These are phyloP conservation scores for Ectropis crepuscularia DNA, from an alignment of 2,888 invertebrate species.

Conservation along the genomic window DNA sequence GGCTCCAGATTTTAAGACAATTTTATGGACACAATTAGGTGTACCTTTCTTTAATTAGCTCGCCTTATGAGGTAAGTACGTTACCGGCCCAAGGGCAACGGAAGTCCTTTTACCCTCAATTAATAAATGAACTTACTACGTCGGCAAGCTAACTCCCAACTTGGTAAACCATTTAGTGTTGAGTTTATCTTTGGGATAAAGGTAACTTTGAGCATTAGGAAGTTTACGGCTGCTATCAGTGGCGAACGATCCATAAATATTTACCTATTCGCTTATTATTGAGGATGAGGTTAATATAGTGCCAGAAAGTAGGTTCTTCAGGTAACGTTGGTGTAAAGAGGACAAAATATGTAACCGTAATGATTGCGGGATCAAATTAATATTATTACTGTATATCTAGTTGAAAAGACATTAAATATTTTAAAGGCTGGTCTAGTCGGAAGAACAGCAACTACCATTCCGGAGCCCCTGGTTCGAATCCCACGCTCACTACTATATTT, in stretches of 20 bases:
- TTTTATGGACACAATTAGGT: slow-evolving; percentile 29
- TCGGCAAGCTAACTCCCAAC: slow-evolving; percentile 40
- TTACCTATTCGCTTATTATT: slow-evolving; percentile 34
- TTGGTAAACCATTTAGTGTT: slow-evolving; percentile 50
- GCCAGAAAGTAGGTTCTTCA: slow-evolving; percentile 8
- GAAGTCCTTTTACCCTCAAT: slow-evolving; percentile 48
- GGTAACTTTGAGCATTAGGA: slow-evolving; percentile 44
- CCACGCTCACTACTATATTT: no score
- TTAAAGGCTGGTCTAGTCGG: no score
- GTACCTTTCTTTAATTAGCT: slow-evolving; percentile 31
- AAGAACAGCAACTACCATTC: no score
- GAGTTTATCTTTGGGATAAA: slow-evolving; percentile 50
- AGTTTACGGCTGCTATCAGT: slow-evolving; percentile 33
- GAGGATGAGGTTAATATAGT: slow-evolving; percentile 23
- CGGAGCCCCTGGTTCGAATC: no score
- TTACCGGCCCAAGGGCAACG: slow-evolving; percentile 38
- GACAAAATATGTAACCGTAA: not conserved
- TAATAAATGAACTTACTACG: slow-evolving; percentile 51
- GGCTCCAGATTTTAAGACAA: slow-evolving; percentile 26
- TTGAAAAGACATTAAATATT: no score
- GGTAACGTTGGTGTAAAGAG: slow-evolving; percentile 6
- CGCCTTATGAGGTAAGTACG: slow-evolving; percentile 28
- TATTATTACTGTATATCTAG: no score
- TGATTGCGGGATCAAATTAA: no score
- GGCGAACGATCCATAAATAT: slow-evolving; percentile 34